Evolutionary conservation across 2,113 vertebrate genomes (phyloP).

Genomic region (Anolis sagrei): DNA sequence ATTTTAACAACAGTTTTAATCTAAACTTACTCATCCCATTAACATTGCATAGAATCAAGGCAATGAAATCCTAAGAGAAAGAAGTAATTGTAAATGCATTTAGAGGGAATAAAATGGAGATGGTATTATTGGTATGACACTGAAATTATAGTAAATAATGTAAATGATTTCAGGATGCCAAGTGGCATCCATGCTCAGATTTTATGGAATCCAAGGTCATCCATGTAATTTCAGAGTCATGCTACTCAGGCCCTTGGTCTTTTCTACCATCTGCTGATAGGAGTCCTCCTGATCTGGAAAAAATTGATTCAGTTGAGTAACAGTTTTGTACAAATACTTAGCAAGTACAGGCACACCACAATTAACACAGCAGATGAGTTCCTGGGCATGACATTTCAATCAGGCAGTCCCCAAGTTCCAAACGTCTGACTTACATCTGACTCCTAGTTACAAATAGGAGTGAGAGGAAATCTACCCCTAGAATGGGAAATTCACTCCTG

Average conservation of each 20-base stretch:
- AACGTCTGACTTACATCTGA: too few species aligned
- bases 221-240: not conserved
- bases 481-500: too few species aligned
- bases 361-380: too few species aligned
- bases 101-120: not conserved
- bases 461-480: too few species aligned
- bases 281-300: not conserved
- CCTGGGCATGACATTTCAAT: too few species aligned
- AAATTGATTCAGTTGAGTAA: not conserved
- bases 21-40: not conserved
- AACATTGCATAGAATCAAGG: not conserved
- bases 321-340: not conserved
- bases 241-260: not conserved
- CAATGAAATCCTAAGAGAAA: not conserved
- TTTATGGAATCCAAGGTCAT: not conserved
- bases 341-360: not conserved
- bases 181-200: not conserved
- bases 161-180: not conserved
- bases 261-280: not conserved
- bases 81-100: not conserved
- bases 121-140: not conserved
- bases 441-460: too few species aligned
- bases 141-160: not conserved
- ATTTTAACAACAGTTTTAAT: not conserved
- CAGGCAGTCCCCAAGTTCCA: too few species aligned